phyloP scores from a whole-genome alignment of 2,797 vertebrate genomes.

The Diplodus sargus region DNA sequence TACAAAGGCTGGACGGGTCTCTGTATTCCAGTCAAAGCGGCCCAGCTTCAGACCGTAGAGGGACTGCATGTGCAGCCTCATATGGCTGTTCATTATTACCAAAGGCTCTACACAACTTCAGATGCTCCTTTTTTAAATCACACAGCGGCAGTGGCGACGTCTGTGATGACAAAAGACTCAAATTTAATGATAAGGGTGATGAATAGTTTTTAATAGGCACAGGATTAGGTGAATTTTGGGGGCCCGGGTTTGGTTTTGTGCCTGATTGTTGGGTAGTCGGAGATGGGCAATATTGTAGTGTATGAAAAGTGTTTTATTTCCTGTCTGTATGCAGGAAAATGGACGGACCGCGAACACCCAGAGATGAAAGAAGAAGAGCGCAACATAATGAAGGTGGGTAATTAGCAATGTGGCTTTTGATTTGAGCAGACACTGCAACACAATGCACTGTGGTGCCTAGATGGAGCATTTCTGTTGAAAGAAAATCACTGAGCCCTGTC shows the following conservation, averaged over 20 bases:
- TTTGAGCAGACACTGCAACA: constrained; percentile 53
- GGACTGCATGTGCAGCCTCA: constrained; percentile 32
- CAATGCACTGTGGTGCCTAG: constrained; percentile 49
- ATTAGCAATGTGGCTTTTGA: constrained; percentile 65
- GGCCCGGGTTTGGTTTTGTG: constrained; percentile 55
- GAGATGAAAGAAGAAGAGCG: constrained; percentile 92
- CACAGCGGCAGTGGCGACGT: not conserved
- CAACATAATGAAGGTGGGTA: constrained; percentile 94
- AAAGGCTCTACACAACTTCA: constrained; percentile 35
- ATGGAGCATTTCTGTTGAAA: constrained; percentile 39
- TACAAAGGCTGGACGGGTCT: constrained; percentile 44
- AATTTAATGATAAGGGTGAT: constrained; percentile 61
- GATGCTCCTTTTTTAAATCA: constrained; percentile 41
- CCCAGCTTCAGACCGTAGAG: constrained; percentile 25
- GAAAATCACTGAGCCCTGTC: constrained; percentile 45
- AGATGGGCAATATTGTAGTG: constrained; percentile 56
- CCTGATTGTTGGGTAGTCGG: constrained; percentile 52
- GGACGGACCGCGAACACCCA: constrained; percentile 89
- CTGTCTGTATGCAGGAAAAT: constrained; percentile 86
- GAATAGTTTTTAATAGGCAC: constrained; percentile 58
- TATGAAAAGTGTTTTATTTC: constrained; percentile 66
- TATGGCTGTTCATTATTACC: constrained; percentile 24
- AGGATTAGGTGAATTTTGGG: constrained; percentile 59
- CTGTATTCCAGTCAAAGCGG: constrained; percentile 49
- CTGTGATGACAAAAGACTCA: constrained; percentile 51